Base-by-base conservation (phyloP, 2,113 vertebrate species). In the Ondatra zibethicus region DNA sequence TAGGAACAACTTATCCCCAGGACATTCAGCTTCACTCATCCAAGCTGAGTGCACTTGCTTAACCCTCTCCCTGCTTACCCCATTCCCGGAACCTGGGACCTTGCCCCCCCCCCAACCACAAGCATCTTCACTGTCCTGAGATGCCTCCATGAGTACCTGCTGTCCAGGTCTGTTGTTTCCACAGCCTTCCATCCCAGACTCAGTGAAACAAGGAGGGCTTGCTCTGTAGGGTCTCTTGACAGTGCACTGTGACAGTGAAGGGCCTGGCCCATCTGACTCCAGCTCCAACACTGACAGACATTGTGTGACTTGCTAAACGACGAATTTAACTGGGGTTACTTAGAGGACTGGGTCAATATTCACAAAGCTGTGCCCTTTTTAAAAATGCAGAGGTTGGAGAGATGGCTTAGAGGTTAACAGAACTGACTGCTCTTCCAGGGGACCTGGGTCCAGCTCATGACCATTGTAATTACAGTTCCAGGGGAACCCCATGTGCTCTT, bases 231-330 rank as follows among this genome's bases (percentile, higher is more conserved):
- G 29, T 36, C 80, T 66, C 58, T 63, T 10, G 29, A 75, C 23
- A 33, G 3, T 2, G 47, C 25, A 0, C 23, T n/a, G 19, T 23
- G 33, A 39, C 25, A 3, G 1, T 3, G 45, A 73, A 11, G 16
- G 17, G n/a, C 4, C 58, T 12, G 12, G 13, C 10, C 29, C 36
- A 42, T 84, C 77, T 31, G 50, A 36, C 33, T 58, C 2, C 72
- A 88, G 63, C 33, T 29, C 50, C 73, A 33, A 10, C 1, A 2
- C 17, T 61, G 70, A 12, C 61, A 31, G 27, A 63, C 58, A 8
- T 33, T 33, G 25, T 33, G 27, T 19, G 39, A 29, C 61, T 86
- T 47, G 16, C 82, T 86, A 47, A 47, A 65, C 39, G 31, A 85
- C 2, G 29, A 7, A 39, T 33, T 66, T 45, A 29, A 12, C 19